These are phyloP conservation scores for Ptilorrhoa leucosticta DNA, from an alignment of 2,113 vertebrate genomes.

Conservation along the genomic window DNA sequence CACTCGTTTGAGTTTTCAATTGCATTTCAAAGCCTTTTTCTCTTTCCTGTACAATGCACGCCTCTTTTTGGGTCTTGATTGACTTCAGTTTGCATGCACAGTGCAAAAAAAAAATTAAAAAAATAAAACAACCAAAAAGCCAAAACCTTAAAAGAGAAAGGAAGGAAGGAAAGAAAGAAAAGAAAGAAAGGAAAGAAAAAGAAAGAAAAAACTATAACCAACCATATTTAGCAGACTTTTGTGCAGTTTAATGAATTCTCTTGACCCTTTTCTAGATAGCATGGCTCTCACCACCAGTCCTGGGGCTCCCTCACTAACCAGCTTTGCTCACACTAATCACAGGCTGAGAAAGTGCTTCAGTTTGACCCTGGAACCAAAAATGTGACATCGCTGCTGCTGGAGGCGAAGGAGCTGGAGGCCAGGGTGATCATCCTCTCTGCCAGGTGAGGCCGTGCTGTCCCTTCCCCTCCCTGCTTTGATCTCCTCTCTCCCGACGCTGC, in stretches of 20 bases:
- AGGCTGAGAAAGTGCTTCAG: constrained; percentile 99
- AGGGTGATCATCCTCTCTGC: constrained; percentile 97
- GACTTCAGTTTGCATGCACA: constrained; percentile 99
- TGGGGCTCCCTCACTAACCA: constrained; percentile 74
- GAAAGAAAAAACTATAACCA: constrained; percentile 52
- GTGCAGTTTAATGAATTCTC: constrained; percentile 62
- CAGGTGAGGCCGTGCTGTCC: constrained; percentile 71
- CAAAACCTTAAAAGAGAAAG: constrained; percentile 35
- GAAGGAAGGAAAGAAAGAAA: constrained; percentile 47
- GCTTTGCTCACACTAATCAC: constrained; percentile 79
- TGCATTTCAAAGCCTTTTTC: constrained; percentile 89
- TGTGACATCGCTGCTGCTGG: constrained; percentile 93
- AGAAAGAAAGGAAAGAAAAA: constrained; percentile 30
- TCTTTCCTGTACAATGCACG: constrained; percentile 96
- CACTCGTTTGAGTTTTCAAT: constrained; percentile 86
- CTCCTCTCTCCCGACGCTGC: not conserved
- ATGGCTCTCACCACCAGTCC: constrained; percentile 76
- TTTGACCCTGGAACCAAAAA: constrained; percentile 97
- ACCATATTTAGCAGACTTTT: constrained; percentile 52
- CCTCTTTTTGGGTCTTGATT: constrained; percentile 93
- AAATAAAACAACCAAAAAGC: not conserved
- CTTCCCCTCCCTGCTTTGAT: not conserved
- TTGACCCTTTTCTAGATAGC: constrained; percentile 73
- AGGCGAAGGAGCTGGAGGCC: constrained; percentile 96
- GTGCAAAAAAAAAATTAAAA: constrained; percentile 76